Conservation (phyloP, 2,888 invertebrate species). For the Cephus pygmeus region DNA sequence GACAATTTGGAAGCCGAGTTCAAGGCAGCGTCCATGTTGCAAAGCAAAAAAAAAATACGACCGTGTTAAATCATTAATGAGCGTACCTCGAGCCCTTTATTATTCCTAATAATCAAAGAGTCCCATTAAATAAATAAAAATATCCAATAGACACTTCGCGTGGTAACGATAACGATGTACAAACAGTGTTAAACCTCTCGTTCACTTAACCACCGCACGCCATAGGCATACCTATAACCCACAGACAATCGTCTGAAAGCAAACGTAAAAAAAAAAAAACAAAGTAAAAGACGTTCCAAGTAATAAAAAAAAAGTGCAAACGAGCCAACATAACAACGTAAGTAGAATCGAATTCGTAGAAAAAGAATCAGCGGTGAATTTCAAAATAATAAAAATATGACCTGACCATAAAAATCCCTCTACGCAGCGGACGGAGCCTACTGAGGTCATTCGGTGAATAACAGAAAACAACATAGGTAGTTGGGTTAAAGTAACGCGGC, state of each 20-base stretch:
- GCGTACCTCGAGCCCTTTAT: neutral
- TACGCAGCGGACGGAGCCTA: neutral
- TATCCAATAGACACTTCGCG: neutral
- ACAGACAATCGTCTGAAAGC: too few species aligned
- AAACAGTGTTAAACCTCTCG: neutral
- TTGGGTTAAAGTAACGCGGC: neutral
- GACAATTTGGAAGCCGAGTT: neutral
- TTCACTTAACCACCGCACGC: neutral
- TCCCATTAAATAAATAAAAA: neutral
- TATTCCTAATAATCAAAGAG: neutral
- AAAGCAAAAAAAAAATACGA: neutral
- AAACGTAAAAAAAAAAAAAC: too few species aligned
- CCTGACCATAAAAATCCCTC: neutral
- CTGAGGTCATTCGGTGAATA: neutral
- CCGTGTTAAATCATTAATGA: neutral
- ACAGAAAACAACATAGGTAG: neutral
- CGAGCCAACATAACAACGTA: neutral
- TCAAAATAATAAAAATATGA: neutral
- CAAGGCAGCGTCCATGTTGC: neutral
- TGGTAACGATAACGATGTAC: neutral
- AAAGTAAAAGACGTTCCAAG: neutral
- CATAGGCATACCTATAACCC: too few species aligned
- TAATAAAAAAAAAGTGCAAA: neutral
- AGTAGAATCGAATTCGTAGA: neutral
- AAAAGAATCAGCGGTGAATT: neutral